These are phyloP conservation scores for Pteropus alecto DNA, from an alignment of 2,113 vertebrate species.

Conservation along the genomic window DNA sequence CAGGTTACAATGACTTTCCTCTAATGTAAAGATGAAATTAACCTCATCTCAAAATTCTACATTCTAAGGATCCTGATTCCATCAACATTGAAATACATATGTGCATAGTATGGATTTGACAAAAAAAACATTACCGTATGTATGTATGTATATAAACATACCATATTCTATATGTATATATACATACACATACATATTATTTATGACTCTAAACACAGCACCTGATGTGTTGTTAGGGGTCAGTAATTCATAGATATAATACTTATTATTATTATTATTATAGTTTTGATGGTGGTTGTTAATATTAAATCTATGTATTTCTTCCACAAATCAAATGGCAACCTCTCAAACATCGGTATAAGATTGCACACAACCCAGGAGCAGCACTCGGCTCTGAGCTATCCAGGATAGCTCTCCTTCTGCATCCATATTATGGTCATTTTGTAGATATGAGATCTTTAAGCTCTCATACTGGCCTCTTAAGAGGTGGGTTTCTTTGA, in stretches of 20 bases:
- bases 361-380: constrained; percentile 23
- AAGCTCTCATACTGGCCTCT: constrained; percentile 67
- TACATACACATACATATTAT: constrained; percentile 32
- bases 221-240: background rate
- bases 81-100: constrained; percentile 14
- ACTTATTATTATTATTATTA: background rate
- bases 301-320: constrained; percentile 31
- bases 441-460: constrained; percentile 66
- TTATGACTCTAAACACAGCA: constrained; percentile 51
- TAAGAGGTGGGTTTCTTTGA: constrained; percentile 74
- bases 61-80: background rate
- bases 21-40: constrained; percentile 41
- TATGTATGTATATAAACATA: background rate
- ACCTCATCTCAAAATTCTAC: constrained; percentile 23
- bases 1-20: background rate
- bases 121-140: constrained; percentile 38
- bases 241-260: constrained; percentile 40
- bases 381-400: background rate
- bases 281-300: constrained; percentile 42
- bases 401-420: background rate
- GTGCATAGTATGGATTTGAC: background rate
- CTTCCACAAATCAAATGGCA: constrained; percentile 49
- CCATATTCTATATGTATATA: too few relatives aligned
- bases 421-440: constrained; percentile 24
- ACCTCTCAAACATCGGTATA: background rate